A percentile compares a stretch with the other conserved stretches of the same genome.
Evolutionary conservation across 2,797 vertebrate species (phyloP).

Genomic region (Moxostoma hubbsi): DNA sequence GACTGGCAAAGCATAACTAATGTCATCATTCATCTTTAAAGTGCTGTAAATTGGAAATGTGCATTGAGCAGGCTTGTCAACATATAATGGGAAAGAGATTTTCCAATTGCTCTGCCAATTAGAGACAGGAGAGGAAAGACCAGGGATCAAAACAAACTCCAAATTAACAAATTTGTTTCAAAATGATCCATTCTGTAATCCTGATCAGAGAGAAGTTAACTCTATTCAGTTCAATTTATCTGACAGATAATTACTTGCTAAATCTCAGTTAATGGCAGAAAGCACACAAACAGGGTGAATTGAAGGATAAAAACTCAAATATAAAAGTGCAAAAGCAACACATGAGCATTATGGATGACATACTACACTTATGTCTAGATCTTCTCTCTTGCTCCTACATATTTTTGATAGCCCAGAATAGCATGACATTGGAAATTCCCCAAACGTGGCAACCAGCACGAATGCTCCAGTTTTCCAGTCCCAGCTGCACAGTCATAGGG

Average conservation of each 20-base stretch:
- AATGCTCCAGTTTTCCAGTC: slow-evolving; percentile 33
- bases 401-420: background rate
- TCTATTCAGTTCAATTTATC: background rate
- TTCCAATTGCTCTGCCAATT: slow-evolving; percentile 38
- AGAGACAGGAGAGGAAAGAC: background rate
- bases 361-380: background rate
- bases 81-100: slow-evolving; percentile 29
- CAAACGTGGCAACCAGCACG: slow-evolving; percentile 24
- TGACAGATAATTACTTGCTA: background rate
- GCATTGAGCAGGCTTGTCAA: slow-evolving; percentile 40
- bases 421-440: slow-evolving; percentile 2
- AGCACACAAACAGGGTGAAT: background rate
- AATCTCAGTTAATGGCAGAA: background rate
- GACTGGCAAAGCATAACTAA: slow-evolving; percentile 58
- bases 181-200: slow-evolving; percentile 12
- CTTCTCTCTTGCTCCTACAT: slow-evolving; percentile 2
- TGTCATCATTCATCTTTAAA: slow-evolving; percentile 59
- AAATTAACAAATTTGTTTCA: slow-evolving; percentile 52
- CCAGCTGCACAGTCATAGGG: slow-evolving; percentile 30
- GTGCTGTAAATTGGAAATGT: slow-evolving; percentile 54
- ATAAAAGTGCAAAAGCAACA: background rate
- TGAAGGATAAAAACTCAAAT: background rate
- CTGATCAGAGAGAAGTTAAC: slow-evolving; percentile 8
- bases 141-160: background rate
- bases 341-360: background rate